Evolutionary conservation across 2,113 vertebrate genomes (phyloP), one percentile per base, ranked within the genome.

Genomic region (Corythaixoides concolor): DNA sequence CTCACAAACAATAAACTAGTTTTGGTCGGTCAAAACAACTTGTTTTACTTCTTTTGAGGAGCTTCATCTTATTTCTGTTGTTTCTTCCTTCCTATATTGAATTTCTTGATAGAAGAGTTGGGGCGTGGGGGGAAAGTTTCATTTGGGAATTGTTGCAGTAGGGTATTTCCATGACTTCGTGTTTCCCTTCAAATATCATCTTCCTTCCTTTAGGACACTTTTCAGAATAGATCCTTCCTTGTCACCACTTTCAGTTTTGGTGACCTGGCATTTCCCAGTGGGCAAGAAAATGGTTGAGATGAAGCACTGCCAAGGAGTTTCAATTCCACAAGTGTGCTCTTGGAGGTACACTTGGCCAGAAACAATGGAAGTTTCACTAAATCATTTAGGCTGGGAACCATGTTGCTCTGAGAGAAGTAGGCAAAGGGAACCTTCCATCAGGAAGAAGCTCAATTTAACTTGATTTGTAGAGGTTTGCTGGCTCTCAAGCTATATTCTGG

Each of bases 121-220:
- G 15, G 4, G 35, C 12, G 41, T 43, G 2, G 4, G 6, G 16
- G 6, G 6, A 18, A 47, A 82, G 47, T 39, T 81, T 89, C 24
- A 67, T 62, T 85, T 85, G 56, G 82, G 74, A 91, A 87, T 74
- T 66, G 26, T 6, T 73, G 11, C 77, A 81, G 60, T 27, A 64
- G 63, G 83, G 68, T 84, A 94, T 94, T 96, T 97, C 84, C 56
- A 63, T 33, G 47, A 84, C 41, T 50, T 64, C 35, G 73, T n/a
- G 24, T 56, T 96, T 91, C 59, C 63, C 23, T 64, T 86, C 23
- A 67, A 49, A 26, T 66, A 59, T 39, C 33, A 77, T 47, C 26
- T 60, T 75, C 77, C 52, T 87, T 85, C 26, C 47, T 79, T 79
- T 58, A 64, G 58, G 55, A 28, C 6, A 5, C 55, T 89, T 94